Conservation (phyloP, 2,797 vertebrate genomes). For the Prunella strophiata region DNA sequence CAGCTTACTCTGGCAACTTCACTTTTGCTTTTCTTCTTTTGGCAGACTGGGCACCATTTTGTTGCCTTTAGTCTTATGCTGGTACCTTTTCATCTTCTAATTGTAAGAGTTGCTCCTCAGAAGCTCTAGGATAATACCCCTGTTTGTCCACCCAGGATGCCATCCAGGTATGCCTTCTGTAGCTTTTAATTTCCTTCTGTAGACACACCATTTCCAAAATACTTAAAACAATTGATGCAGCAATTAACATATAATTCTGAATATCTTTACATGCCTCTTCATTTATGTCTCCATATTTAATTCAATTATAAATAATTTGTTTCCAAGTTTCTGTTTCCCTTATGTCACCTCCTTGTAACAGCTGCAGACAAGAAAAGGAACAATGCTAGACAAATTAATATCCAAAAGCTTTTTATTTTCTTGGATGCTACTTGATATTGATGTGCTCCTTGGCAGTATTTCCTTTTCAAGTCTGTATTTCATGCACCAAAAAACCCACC, state of each 20-base stretch:
- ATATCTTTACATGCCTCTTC: neutral
- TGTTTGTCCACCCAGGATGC: neutral
- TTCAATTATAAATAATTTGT: neutral
- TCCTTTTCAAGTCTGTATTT: neutral
- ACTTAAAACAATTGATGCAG: fast-evolving
- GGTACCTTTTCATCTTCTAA: neutral
- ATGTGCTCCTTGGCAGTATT: neutral
- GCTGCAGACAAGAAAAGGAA: neutral
- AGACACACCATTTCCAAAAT: neutral
- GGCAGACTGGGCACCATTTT: neutral
- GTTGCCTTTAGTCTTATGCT: neutral
- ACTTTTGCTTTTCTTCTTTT: neutral
- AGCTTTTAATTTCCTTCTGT: neutral
- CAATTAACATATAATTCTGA: neutral
- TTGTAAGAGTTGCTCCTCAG: neutral
- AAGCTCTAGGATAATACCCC: neutral
- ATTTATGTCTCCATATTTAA: neutral
- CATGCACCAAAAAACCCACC: neutral
- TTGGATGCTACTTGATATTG: neutral
- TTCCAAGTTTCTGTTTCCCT: neutral
- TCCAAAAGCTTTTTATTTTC: neutral
- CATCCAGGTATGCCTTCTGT: neutral
- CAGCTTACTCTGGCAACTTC: neutral
- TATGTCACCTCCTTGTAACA: neutral
- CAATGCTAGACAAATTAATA: neutral